These are phyloP conservation scores for Pyralis farinalis DNA, from an alignment of 2,888 invertebrate genomes.

Conservation along the genomic window DNA sequence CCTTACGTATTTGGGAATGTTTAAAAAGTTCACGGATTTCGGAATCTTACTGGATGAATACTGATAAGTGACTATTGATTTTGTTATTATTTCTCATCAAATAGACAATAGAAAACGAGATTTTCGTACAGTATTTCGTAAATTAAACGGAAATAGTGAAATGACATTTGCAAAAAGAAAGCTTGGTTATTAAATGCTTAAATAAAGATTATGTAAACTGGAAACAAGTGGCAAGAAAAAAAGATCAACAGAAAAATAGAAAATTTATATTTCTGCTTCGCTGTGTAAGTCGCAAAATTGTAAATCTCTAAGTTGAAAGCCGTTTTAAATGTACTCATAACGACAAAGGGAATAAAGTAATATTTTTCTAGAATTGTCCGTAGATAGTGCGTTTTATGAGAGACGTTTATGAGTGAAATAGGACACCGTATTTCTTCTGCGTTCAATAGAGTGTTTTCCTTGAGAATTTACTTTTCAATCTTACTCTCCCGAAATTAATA, in stretches of 20 bases:
- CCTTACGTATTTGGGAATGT: constrained; percentile 60
- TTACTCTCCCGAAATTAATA: no score
- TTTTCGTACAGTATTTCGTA: no score
- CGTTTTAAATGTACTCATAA: not conserved
- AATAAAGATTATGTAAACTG: no score
- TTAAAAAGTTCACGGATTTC: constrained; percentile 56
- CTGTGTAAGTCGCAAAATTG: not conserved
- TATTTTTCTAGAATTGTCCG: not conserved
- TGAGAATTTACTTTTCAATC: not conserved
- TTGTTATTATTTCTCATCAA: no score
- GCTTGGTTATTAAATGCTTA: no score
- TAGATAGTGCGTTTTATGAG: constrained; percentile 2
- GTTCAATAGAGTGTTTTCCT: not conserved
- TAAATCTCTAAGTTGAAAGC: not conserved
- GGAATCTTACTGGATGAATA: constrained; percentile 41
- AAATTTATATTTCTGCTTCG: not conserved
- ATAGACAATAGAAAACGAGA: no score
- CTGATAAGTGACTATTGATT: constrained; percentile 24
- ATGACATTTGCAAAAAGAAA: no score
- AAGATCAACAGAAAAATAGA: not conserved
- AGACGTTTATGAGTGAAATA: not conserved
- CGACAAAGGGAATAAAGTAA: not conserved
- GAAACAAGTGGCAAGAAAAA: no score
- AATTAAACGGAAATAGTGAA: no score
- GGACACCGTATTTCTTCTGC: not conserved